Conservation (phyloP, 2,113 vertebrate species). For the Colistium nudipinnis region DNA sequence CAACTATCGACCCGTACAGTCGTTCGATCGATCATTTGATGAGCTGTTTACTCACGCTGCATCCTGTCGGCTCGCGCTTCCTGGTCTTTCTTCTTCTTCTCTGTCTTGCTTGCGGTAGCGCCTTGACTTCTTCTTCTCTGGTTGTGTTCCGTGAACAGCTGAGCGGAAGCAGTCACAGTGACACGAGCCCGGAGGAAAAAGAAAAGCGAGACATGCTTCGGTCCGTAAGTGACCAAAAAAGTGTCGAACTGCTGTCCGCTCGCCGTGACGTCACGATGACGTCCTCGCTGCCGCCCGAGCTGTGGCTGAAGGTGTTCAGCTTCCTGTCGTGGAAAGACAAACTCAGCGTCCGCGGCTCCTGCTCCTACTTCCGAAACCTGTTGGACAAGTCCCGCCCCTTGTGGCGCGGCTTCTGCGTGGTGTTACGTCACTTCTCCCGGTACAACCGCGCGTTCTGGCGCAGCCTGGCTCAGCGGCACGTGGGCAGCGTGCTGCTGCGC, state of each 20-base stretch:
- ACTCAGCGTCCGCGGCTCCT: conserved; percentile 49
- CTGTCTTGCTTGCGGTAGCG: background rate
- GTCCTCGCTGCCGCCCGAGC: conserved; percentile 42
- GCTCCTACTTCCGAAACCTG: conserved; percentile 44
- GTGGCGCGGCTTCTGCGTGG: conserved; percentile 54
- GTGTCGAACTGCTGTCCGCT: no score
- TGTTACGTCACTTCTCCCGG: conserved; percentile 21
- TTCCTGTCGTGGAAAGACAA: conserved; percentile 59
- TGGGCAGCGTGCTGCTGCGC: conserved; percentile 18
- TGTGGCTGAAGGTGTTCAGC: conserved; percentile 64
- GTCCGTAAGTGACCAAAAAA: no score
- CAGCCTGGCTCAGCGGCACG: conserved; percentile 52
- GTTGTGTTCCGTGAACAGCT: background rate
- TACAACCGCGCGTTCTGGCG: conserved; percentile 57
- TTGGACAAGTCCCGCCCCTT: conserved; percentile 46
- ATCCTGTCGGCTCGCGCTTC: background rate
- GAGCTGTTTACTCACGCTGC: conserved; percentile 15
- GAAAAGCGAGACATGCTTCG: no score
- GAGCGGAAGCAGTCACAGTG: background rate
- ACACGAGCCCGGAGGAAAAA: conserved; percentile 16
- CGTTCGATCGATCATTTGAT: background rate
- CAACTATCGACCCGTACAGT: background rate
- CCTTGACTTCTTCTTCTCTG: background rate
- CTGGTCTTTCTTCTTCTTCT: background rate
- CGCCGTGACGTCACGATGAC: conserved; percentile 3